These are phyloP conservation scores for Hemichromis elongatus DNA, from an alignment of 2,113 vertebrate species.

Conservation along the genomic window DNA sequence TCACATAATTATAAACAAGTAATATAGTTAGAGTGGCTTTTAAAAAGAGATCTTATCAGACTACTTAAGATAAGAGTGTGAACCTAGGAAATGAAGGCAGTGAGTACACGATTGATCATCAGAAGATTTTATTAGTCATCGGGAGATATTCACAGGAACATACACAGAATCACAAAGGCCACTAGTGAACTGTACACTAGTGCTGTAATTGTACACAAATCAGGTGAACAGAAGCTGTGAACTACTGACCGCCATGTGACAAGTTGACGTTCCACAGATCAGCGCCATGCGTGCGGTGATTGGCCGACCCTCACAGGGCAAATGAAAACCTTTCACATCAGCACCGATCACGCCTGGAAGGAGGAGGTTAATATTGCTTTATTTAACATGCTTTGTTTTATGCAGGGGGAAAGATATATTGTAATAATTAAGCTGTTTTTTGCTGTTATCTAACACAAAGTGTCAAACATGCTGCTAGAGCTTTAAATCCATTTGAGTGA, in stretches of 20 bases:
- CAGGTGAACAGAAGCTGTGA: not conserved
- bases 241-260: slow-evolving; percentile 93
- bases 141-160: not conserved
- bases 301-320: slow-evolving; percentile 83
- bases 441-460: not conserved
- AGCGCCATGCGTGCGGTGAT: slow-evolving; percentile 86
- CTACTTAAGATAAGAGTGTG: not conserved
- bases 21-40: not conserved
- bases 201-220: not conserved
- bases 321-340: slow-evolving; percentile 80
- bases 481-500: slow-evolving; percentile 5
- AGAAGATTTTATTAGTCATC: not conserved
- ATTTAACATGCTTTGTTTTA: not conserved
- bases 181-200: not conserved
- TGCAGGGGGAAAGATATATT: not conserved
- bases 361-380: not conserved
- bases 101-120: not conserved
- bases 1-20: not conserved
- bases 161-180: not conserved
- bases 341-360: slow-evolving; percentile 88
- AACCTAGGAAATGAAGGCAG: not conserved
- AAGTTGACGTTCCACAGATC: slow-evolving; percentile 96
- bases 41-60: not conserved
- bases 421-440: not conserved
- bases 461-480: not conserved